A percentile compares a stretch with the other conserved stretches of the same genome.
phyloP scores from a whole-genome alignment of 2,113 vertebrate species.

The Procavia capensis region DNA sequence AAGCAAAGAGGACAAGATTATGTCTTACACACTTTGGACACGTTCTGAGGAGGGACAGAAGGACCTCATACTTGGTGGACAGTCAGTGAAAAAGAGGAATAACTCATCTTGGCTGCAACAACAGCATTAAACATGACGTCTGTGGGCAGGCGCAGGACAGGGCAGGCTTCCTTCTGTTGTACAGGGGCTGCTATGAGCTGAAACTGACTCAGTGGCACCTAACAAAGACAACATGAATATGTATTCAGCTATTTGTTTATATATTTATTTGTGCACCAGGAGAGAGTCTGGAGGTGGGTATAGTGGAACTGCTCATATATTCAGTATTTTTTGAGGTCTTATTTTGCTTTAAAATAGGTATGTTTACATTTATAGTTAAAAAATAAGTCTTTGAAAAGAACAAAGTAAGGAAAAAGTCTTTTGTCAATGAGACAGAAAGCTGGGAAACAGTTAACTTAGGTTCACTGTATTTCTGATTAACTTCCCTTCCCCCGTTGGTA shows the following conservation, averaged over 20 bases:
- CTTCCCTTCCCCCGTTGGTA: not conserved
- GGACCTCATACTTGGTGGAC: no score
- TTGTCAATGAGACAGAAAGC: not conserved
- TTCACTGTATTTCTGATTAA: not conserved
- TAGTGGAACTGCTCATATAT: not conserved
- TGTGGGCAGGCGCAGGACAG: no score
- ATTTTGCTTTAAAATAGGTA: constrained; percentile 7
- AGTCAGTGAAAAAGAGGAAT: no score
- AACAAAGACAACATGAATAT: no score
- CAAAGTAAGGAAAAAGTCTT: not conserved
- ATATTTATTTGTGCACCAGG: not conserved
- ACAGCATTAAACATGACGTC: no score
- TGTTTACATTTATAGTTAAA: not conserved
- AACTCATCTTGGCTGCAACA: no score
- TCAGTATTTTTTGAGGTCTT: not conserved
- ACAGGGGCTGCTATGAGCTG: no score
- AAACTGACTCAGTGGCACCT: no score
- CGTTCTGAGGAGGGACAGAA: no score
- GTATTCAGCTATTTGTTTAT: not conserved
- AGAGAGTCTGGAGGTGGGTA: not conserved
- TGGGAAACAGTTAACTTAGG: not conserved
- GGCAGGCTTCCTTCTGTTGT: no score
- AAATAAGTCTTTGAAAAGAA: not conserved
- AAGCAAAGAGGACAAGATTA: no score
- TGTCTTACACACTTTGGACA: no score